Percentiles rank a stretch among this genome's conserved stretches.
phyloP scores from a whole-genome alignment of 2,888 invertebrate genomes.

The Neuroscelio doddi region DNA sequence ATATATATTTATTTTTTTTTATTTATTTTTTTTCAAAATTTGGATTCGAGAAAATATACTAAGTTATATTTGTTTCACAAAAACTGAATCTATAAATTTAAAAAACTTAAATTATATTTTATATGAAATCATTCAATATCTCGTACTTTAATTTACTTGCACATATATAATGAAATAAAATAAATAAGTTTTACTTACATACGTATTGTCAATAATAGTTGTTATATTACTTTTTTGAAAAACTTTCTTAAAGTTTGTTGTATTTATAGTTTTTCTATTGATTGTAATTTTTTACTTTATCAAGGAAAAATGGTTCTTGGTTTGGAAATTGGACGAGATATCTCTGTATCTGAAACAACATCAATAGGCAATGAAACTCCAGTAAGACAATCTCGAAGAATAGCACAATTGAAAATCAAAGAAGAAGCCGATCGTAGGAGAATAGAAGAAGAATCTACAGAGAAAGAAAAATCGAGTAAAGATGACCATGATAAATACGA shows the following conservation, averaged over 20 bases:
- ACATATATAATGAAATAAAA: too few relatives aligned
- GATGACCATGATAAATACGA: conserved; percentile 65
- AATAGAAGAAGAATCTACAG: conserved; percentile 82
- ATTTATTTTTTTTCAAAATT: background rate
- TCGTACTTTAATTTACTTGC: too few relatives aligned
- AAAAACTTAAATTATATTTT: too few relatives aligned
- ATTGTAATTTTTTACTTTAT: too few relatives aligned
- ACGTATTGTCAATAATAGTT: too few relatives aligned
- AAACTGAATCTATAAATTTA: background rate
- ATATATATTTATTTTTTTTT: too few relatives aligned
- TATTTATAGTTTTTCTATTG: conserved; percentile 2
- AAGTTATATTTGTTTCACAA: background rate
- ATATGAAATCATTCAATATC: too few relatives aligned
- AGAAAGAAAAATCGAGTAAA: conserved; percentile 81
- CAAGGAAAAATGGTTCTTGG: conserved; percentile 72
- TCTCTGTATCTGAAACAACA: conserved; percentile 49
- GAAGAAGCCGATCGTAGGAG: conserved; percentile 87
- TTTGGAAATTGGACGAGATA: conserved; percentile 72
- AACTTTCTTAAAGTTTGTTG: background rate
- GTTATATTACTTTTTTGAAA: too few relatives aligned
- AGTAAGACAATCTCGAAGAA: conserved; percentile 86
- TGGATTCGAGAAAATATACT: background rate
- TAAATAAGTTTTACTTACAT: too few relatives aligned
- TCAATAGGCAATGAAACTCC: conserved; percentile 69
- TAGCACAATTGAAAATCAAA: conserved; percentile 90